Percentiles rank a stretch among this genome's conserved stretches.
phyloP scores from a whole-genome alignment of 2,113 vertebrate genomes.

The Ursus arctos region DNA sequence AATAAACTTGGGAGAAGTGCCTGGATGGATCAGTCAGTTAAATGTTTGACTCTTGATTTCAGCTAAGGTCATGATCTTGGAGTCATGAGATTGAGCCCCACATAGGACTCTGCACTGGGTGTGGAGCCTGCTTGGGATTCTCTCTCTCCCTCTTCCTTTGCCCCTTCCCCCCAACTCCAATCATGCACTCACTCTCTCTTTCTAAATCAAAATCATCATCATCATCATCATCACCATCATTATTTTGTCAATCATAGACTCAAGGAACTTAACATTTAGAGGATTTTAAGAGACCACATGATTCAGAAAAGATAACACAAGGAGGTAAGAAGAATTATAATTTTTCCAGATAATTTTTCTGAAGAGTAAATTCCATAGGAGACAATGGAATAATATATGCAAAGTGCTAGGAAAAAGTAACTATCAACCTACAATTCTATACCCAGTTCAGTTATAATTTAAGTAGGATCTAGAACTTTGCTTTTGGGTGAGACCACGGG shows the following conservation, averaged over 20 bases:
- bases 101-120: neutral
- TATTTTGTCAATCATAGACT: neutral
- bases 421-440: neutral
- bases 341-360: neutral
- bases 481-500: neutral
- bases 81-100: neutral
- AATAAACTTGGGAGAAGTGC: neutral
- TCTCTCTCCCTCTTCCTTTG: neutral
- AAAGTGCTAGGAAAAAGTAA: neutral
- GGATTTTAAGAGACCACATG: neutral
- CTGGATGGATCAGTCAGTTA: neutral
- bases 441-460: neutral
- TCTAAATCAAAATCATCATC: neutral
- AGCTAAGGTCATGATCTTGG: neutral
- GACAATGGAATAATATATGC: neutral
- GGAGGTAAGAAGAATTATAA: neutral
- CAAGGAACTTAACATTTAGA: neutral
- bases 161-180: neutral
- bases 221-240: neutral
- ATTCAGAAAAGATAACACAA: neutral
- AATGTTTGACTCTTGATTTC: neutral
- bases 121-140: neutral
- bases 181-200: neutral
- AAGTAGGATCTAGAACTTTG: neutral
- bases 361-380: neutral